These are phyloP conservation scores for Phaethornis superciliosus DNA, from an alignment of 2,113 vertebrate species.

Conservation along the genomic window DNA sequence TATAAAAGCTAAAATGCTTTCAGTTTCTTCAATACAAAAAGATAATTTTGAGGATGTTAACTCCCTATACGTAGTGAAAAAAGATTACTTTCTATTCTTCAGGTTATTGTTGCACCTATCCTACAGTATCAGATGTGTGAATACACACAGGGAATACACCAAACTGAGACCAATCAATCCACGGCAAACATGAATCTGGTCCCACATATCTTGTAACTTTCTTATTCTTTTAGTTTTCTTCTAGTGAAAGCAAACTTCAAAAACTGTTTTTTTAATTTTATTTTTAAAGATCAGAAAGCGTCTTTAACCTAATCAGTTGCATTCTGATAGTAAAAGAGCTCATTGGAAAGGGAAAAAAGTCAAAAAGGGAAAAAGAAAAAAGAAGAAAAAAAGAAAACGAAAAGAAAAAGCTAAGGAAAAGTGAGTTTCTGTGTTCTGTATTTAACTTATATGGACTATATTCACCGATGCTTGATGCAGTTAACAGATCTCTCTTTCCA, in stretches of 20 bases:
- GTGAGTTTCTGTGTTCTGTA: background rate
- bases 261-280: background rate
- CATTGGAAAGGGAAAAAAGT: too few relatives aligned
- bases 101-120: background rate
- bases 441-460: background rate
- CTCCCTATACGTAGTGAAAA: background rate
- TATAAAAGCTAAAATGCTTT: background rate
- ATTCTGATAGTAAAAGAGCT: too few relatives aligned
- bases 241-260: slow-evolving; percentile 7
- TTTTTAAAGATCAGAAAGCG: background rate
- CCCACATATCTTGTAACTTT: background rate
- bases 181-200: background rate
- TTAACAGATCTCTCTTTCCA: background rate
- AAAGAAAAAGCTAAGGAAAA: background rate
- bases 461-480: background rate
- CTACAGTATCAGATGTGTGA: background rate
- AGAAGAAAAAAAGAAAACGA: background rate
- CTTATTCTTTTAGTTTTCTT: background rate
- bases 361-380: background rate
- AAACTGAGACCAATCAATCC: background rate
- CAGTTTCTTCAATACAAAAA: background rate
- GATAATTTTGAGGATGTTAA: background rate
- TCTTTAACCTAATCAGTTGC: background rate
- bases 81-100: background rate
- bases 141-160: background rate